Conservation (phyloP, 2,797 vertebrate species). For the Sebastes hubbsi region DNA sequence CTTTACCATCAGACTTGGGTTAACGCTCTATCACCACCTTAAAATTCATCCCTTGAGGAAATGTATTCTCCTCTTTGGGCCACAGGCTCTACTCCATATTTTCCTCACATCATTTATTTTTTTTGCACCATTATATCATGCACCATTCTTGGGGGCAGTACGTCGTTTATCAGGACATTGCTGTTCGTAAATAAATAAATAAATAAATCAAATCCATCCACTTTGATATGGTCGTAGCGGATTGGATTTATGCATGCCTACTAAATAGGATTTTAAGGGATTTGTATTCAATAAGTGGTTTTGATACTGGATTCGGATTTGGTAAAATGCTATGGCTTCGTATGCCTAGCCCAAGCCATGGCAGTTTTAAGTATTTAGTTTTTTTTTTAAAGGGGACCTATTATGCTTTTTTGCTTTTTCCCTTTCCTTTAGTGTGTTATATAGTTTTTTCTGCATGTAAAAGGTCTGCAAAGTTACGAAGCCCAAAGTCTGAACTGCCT, state of each 20-base stretch:
- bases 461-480: too few relatives aligned
- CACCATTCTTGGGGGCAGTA: not conserved
- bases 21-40: slow-evolving; percentile 3
- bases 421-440: too few relatives aligned
- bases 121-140: not conserved
- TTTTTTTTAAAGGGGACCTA: too few relatives aligned
- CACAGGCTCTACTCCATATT: not conserved
- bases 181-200: not conserved
- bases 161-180: not conserved
- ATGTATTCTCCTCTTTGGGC: not conserved
- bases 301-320: not conserved
- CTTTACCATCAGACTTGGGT: not conserved
- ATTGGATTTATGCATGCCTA: not conserved
- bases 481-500: too few relatives aligned
- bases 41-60: not conserved
- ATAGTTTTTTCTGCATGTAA: too few relatives aligned
- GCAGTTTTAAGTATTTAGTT: too few relatives aligned
- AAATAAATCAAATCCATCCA: not conserved
- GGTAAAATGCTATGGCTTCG: not conserved
- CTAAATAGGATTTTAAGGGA: not conserved
- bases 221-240: not conserved
- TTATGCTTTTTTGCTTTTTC: too few relatives aligned
- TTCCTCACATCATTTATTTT: not conserved
- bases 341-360: too few relatives aligned
- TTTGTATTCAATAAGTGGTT: not conserved